Percentiles rank a stretch among this genome's conserved stretches.
phyloP scores from a whole-genome alignment of 2,888 invertebrate genomes.

The Drosophila algonquin region DNA sequence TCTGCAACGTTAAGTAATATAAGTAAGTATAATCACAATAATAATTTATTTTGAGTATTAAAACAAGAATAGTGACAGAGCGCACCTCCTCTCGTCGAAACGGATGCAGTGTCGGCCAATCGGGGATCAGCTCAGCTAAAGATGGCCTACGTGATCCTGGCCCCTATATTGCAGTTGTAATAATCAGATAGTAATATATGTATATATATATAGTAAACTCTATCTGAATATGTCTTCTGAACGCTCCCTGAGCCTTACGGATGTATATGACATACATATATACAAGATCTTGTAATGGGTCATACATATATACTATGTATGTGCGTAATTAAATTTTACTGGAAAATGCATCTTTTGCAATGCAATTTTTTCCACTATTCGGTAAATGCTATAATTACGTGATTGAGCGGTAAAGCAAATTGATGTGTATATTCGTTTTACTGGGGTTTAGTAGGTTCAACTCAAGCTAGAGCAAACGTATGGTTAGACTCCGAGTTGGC shows the following conservation, averaged over 20 bases:
- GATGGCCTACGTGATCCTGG: conserved; percentile 91
- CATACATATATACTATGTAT: neutral
- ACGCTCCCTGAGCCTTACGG: too few species aligned
- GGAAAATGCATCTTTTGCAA: neutral
- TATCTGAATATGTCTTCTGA: neutral
- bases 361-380: neutral
- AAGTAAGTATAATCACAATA: neutral
- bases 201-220: neutral
- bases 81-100: conserved; percentile 88
- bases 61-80: conserved; percentile 16
- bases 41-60: conserved; percentile 2
- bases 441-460: neutral
- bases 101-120: conserved; percentile 91
- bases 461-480: neutral
- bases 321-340: neutral
- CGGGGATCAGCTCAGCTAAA: conserved; percentile 97
- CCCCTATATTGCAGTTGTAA: conserved; percentile 57
- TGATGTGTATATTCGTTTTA: neutral
- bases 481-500: neutral
- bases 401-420: neutral
- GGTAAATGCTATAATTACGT: neutral
- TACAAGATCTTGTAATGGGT: neutral
- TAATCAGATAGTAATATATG: conserved; percentile 1
- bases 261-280: too few species aligned
- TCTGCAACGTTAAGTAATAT: conserved; percentile 18